Conservation (phyloP, 2,888 invertebrate genomes). For the Troides oblongomaculatus region DNA sequence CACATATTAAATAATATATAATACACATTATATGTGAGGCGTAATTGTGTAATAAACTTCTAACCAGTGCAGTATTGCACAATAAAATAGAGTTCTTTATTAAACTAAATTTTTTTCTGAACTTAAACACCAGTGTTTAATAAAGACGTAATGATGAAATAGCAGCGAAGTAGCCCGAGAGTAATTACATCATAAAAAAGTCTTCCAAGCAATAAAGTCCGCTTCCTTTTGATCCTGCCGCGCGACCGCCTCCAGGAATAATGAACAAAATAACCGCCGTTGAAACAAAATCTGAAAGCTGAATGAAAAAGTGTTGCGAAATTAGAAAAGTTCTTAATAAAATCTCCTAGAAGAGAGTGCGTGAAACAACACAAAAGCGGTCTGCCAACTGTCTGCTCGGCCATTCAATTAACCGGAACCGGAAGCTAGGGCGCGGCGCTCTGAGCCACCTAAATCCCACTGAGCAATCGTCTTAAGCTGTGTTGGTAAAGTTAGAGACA, state of each 20-base stretch:
- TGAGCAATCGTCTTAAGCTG: conserved; percentile 8
- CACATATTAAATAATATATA: no score
- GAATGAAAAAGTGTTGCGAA: conserved; percentile 5
- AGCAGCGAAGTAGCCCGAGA: background rate
- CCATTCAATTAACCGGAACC: conserved; percentile 26
- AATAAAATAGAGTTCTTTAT: no score
- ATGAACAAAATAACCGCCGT: conserved; percentile 17
- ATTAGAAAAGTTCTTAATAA: background rate
- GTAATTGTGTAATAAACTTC: no score
- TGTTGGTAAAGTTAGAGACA: background rate
- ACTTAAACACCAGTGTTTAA: background rate
- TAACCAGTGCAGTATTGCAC: no score
- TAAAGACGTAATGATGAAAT: background rate
- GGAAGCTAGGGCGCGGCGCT: conserved; percentile 9
- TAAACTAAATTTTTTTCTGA: background rate
- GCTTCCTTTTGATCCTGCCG: background rate
- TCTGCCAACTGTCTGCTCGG: background rate
- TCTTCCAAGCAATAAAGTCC: background rate
- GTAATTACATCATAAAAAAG: background rate
- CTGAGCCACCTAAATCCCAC: conserved; percentile 16
- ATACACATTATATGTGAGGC: no score
- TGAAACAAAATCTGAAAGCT: conserved; percentile 7
- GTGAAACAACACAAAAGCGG: conserved; percentile 14
- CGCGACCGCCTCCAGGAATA: conserved; percentile 1
- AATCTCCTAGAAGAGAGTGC: background rate